Conservation (phyloP, 2,797 vertebrate genomes). For the Hirundo rustica region DNA sequence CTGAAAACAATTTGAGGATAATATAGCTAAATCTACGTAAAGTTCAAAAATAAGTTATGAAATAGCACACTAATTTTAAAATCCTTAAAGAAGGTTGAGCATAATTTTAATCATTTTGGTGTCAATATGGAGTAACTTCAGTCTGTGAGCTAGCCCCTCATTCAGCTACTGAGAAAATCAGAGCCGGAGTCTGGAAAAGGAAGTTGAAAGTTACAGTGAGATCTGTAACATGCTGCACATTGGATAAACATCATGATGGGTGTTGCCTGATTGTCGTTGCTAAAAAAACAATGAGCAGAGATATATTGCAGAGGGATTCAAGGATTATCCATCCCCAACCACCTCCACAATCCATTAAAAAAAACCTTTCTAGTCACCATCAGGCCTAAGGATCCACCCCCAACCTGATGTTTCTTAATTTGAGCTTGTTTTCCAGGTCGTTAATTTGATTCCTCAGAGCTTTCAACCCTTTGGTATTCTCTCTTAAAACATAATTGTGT, state of each 20-base stretch:
- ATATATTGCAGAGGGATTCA: not conserved
- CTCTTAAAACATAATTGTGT: constrained; percentile 59
- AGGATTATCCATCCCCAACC: constrained; percentile 28
- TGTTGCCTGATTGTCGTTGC: constrained; percentile 8
- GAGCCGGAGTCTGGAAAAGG: not conserved
- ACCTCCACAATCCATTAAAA: constrained; percentile 46
- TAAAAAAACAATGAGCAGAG: constrained; percentile 15
- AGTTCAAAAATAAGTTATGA: not conserved
- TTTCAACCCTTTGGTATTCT: constrained; percentile 49
- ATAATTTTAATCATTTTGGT: not conserved
- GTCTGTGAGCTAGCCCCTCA: not conserved
- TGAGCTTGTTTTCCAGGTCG: constrained; percentile 72
- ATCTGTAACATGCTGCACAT: not conserved
- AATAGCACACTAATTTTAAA: not conserved
- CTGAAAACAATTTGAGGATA: not conserved
- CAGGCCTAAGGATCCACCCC: constrained; percentile 39
- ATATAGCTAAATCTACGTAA: not conserved
- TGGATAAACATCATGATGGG: constrained; percentile 15
- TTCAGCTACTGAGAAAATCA: not conserved
- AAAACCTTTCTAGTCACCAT: not conserved
- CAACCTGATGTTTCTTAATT: constrained; percentile 66
- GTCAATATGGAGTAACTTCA: not conserved
- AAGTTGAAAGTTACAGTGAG: not conserved
- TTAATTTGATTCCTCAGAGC: constrained; percentile 66
- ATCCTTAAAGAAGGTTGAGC: not conserved